Evolutionary conservation across 2,113 vertebrate species (phyloP).

Genomic region (Brevimyrus niger): DNA sequence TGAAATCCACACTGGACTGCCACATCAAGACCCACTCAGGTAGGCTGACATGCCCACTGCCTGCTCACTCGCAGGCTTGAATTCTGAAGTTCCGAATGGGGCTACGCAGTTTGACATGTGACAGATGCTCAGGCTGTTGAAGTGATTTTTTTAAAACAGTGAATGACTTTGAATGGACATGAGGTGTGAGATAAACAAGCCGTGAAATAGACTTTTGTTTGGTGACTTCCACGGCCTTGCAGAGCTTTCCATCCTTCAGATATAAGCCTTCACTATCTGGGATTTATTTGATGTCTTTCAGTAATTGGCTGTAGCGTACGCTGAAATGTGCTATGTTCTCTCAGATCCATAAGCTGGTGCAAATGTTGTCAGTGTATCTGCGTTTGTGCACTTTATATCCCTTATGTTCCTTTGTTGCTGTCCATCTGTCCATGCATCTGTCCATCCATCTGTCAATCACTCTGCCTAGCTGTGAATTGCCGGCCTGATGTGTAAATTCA

Average conservation of each 20-base stretch:
- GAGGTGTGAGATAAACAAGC: not conserved
- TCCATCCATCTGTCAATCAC: not conserved
- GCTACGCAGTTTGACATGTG: not conserved
- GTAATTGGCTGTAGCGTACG: not conserved
- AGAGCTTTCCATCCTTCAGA: not conserved
- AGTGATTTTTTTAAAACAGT: not conserved
- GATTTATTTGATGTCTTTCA: not conserved
- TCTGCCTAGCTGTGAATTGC: not conserved
- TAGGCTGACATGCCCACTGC: slow-evolving; percentile 31
- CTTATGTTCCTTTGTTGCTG: not conserved
- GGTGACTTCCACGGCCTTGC: not conserved
- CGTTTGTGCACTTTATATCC: not conserved
- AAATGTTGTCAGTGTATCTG: not conserved
- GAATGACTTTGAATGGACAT: not conserved
- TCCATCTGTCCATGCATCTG: not conserved
- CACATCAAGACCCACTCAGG: slow-evolving; percentile 88
- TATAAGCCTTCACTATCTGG: not conserved
- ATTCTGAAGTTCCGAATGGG: not conserved
- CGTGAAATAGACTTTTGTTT: not conserved
- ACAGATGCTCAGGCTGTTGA: not conserved
- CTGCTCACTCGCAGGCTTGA: not conserved
- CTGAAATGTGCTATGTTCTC: not conserved
- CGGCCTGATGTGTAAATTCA: not conserved
- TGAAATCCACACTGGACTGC: slow-evolving; percentile 87
- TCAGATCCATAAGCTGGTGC: not conserved